Conservation (phyloP, 2,797 vertebrate genomes). For the Hoplostethus mediterraneus region DNA sequence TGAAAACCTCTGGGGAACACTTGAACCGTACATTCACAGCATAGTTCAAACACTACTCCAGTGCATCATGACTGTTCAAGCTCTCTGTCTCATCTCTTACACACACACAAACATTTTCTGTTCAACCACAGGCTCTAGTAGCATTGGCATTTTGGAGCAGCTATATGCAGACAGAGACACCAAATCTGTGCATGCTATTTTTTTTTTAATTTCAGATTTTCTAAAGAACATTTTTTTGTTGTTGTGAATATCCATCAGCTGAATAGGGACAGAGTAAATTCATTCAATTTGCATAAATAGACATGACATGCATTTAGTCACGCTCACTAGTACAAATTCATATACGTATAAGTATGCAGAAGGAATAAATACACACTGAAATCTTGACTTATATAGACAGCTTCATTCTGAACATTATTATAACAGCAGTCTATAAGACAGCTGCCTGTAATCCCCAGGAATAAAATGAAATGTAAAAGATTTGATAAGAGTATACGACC, state of each 20-base stretch:
- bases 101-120: too few relatives aligned
- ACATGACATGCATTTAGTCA: constrained; percentile 69
- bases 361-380: constrained; percentile 75
- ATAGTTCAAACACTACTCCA: too few relatives aligned
- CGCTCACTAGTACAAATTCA: constrained; percentile 72
- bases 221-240: constrained; percentile 51
- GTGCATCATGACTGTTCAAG: neutral
- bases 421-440: constrained; percentile 73
- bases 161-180: constrained; percentile 17
- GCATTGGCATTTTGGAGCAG: neutral
- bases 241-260: constrained; percentile 58
- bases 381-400: constrained; percentile 73
- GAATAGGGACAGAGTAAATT: constrained; percentile 73
- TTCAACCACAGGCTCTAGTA: neutral
- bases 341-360: constrained; percentile 56
- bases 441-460: constrained; percentile 77
- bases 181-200: constrained; percentile 50
- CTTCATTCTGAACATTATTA: constrained; percentile 83
- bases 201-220: constrained; percentile 67
- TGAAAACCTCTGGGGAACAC: too few relatives aligned
- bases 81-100: neutral
- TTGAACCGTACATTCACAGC: too few relatives aligned
- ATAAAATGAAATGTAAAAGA: constrained; percentile 85
- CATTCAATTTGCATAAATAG: constrained; percentile 76
- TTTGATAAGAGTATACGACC: constrained; percentile 69